A percentile compares a stretch with the other conserved stretches of the same genome.
phyloP scores from a whole-genome alignment of 2,888 invertebrate genomes.

The Drosophila neonasuta region DNA sequence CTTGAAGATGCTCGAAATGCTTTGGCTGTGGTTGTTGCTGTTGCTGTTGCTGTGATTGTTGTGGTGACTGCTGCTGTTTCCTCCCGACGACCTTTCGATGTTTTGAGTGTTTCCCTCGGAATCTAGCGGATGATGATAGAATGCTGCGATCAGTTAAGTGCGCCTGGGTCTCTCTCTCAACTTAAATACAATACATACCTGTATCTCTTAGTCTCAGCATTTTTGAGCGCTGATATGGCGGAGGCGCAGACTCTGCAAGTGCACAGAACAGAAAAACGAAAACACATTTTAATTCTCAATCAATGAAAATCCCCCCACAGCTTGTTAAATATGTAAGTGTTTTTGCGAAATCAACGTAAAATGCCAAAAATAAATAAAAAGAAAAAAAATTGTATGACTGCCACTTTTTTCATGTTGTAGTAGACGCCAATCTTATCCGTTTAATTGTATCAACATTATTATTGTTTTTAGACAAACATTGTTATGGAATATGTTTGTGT shows the following conservation, averaged over 20 bases:
- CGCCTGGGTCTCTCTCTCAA: not conserved
- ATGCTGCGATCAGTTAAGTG: constrained; percentile 27
- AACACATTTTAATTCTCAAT: not conserved
- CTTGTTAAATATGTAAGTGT: not conserved
- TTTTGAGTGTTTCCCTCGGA: constrained; percentile 86
- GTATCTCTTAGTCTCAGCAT: constrained; percentile 89
- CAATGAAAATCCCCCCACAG: not conserved
- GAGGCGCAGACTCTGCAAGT: constrained; percentile 89
- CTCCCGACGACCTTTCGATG: constrained; percentile 62
- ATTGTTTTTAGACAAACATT: constrained; percentile 2
- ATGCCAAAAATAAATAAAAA: not conserved
- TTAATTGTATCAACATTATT: not conserved
- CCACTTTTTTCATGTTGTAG: not conserved
- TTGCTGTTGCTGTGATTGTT: constrained; percentile 10
- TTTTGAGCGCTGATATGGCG: constrained; percentile 90
- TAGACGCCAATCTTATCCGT: constrained; percentile 2
- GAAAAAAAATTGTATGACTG: not conserved
- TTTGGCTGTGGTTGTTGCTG: constrained; percentile 48
- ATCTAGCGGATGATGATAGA: constrained; percentile 46
- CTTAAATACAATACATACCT: constrained; percentile 84
- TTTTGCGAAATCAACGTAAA: not conserved
- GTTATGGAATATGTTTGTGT: not conserved
- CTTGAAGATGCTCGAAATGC: constrained; percentile 65
- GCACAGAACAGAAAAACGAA: constrained; percentile 7
- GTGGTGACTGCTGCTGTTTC: constrained; percentile 55